These are phyloP conservation scores for Digitonthophagus gazella DNA, from an alignment of 2,888 invertebrate genomes.

Conservation along the genomic window DNA sequence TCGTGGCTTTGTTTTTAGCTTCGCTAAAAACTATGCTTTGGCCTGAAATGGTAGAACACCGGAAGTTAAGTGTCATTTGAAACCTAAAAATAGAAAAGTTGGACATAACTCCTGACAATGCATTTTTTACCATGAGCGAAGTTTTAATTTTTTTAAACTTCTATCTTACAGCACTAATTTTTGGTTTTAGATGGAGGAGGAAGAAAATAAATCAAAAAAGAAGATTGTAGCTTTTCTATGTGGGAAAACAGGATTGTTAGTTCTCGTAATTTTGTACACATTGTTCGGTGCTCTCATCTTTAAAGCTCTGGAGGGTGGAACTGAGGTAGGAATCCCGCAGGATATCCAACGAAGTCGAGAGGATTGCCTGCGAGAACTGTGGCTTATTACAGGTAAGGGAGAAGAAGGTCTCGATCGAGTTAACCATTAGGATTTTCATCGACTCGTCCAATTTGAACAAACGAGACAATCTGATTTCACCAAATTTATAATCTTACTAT, in stretches of 20 bases:
- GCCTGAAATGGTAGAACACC: background rate
- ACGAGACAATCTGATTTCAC: background rate
- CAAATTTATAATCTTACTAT: background rate
- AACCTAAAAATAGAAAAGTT: background rate
- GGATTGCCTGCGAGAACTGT: slow-evolving; percentile 67
- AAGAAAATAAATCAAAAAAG: slow-evolving; percentile 28
- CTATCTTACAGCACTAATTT: slow-evolving; percentile 5
- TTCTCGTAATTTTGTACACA: slow-evolving; percentile 47
- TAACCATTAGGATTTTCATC: background rate
- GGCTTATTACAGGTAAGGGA: slow-evolving; percentile 80
- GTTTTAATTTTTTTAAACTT: background rate
- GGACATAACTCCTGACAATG: background rate
- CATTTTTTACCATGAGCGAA: no score
- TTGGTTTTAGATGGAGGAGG: slow-evolving; percentile 44
- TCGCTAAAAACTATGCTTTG: no score
- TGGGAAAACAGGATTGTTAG: slow-evolving; percentile 45
- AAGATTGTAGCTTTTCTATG: slow-evolving; percentile 46
- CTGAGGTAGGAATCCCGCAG: slow-evolving; percentile 36
- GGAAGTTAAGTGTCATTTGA: background rate
- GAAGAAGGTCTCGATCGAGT: background rate
- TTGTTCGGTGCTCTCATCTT: slow-evolving; percentile 49
- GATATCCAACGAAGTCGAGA: slow-evolving; percentile 48
- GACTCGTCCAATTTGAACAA: background rate
- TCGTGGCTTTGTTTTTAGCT: background rate
- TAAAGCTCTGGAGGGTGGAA: slow-evolving; percentile 46